Percentiles rank a stretch among this genome's conserved stretches.
Evolutionary conservation across 2,888 invertebrate species (phyloP).

Genomic region (Xylocampa areola): DNA sequence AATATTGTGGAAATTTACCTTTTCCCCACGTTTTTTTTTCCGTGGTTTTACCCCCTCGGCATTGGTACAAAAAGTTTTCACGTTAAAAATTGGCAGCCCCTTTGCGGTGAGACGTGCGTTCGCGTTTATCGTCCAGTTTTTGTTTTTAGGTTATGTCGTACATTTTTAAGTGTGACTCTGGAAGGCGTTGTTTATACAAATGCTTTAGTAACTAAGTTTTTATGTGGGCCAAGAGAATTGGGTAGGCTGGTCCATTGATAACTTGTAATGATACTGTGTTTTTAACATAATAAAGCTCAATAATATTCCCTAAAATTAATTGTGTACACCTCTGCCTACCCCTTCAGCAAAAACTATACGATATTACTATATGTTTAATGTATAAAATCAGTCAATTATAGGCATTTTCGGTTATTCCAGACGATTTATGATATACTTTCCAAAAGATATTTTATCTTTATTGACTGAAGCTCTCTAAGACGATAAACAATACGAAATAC

Average conservation of each 20-base stretch:
- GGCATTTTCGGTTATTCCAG: no score
- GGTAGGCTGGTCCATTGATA: conserved; percentile 1
- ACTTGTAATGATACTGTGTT: conserved; percentile 6
- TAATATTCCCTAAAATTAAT: no score
- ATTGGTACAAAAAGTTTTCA: conserved; percentile 65
- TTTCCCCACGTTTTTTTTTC: conserved; percentile 43
- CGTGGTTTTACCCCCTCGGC: conserved; percentile 33
- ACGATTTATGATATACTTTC: no score
- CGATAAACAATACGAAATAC: no score
- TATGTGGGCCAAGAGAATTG: conserved; percentile 7
- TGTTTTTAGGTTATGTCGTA: conserved; percentile 50
- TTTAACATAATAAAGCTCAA: neutral
- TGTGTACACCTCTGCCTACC: no score
- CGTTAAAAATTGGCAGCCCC: conserved; percentile 75
- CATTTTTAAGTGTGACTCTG: conserved; percentile 27
- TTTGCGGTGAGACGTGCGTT: conserved; percentile 65
- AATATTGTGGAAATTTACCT: conserved; percentile 76
- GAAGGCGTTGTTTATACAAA: conserved; percentile 38
- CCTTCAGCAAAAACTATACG: no score
- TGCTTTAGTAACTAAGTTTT: conserved; percentile 26
- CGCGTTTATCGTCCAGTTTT: conserved; percentile 52
- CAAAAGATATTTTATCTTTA: no score
- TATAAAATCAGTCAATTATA: no score
- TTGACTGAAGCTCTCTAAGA: no score
- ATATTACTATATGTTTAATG: no score